Conservation (phyloP, 1,140 invertebrate species). For the Cydia strobilella region DNA sequence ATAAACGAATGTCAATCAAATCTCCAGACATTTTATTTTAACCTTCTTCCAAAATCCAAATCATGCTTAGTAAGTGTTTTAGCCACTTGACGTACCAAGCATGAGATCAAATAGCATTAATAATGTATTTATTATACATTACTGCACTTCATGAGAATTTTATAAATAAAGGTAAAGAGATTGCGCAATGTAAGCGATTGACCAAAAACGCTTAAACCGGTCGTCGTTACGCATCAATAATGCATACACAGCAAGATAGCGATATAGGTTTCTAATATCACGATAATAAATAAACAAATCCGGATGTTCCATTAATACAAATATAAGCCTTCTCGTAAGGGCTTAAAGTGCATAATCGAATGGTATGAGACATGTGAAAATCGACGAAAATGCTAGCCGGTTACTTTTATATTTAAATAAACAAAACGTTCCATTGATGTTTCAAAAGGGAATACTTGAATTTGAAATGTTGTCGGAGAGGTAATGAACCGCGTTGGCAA, state of each 20-base stretch:
- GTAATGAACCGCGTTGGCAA: constrained; percentile 52
- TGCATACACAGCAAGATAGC: constrained; percentile 1
- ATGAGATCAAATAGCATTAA: neutral
- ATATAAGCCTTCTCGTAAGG: neutral
- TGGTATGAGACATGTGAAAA: neutral
- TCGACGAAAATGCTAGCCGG: constrained; percentile 16
- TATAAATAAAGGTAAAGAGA: neutral
- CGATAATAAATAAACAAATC: constrained; percentile 28
- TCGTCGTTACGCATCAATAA: constrained; percentile 1
- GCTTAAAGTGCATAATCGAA: neutral
- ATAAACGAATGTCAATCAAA: too few relatives aligned
- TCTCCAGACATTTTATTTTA: too few relatives aligned
- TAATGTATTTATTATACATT: neutral
- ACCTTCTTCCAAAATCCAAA: neutral
- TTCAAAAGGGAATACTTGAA: constrained; percentile 38
- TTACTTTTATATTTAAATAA: constrained; percentile 27
- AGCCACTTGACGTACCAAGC: neutral
- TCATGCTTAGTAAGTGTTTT: neutral
- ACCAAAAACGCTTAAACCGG: neutral
- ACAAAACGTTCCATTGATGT: constrained; percentile 43
- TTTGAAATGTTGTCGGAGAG: constrained; percentile 40
- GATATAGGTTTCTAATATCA: constrained; percentile 27
- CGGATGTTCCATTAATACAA: neutral
- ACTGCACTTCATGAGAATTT: neutral
- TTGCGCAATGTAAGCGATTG: neutral